Conservation (phyloP, 2,113 vertebrate species). For the Motacilla alba region DNA sequence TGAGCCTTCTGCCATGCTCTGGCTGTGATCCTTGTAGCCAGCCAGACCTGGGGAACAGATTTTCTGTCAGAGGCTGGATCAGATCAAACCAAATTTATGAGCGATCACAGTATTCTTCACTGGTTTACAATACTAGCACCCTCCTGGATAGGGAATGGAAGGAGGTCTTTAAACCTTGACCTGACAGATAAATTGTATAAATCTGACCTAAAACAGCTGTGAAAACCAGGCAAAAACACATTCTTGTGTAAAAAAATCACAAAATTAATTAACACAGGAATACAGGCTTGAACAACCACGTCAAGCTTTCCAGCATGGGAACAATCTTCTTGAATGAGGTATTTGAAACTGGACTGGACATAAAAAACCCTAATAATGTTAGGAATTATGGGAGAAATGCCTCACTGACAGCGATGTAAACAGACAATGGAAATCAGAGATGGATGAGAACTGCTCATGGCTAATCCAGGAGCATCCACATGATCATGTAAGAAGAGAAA, state of each 20-base stretch:
- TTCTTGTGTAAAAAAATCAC: background rate
- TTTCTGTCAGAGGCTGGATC: background rate
- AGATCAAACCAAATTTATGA: background rate
- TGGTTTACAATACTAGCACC: background rate
- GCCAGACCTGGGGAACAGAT: conserved; percentile 65
- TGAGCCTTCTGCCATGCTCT: conserved; percentile 54
- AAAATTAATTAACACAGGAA: background rate
- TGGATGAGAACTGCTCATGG: background rate
- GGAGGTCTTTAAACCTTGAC: background rate
- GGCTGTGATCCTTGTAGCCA: conserved; percentile 71
- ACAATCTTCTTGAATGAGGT: background rate
- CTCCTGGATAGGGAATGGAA: background rate
- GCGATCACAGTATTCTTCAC: background rate
- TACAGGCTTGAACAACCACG: background rate
- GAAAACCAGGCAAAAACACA: background rate
- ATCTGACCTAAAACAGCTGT: background rate
- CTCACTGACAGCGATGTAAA: background rate
- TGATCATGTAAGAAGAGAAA: rapidly evolving
- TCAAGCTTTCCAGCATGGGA: background rate
- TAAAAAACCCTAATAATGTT: background rate
- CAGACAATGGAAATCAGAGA: background rate
- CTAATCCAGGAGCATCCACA: background rate
- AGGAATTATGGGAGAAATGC: background rate
- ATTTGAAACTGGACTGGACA: background rate
- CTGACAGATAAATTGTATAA: background rate